phyloP scores from a whole-genome alignment of 2,797 vertebrate species.

The Rhabdomys pumilio region DNA sequence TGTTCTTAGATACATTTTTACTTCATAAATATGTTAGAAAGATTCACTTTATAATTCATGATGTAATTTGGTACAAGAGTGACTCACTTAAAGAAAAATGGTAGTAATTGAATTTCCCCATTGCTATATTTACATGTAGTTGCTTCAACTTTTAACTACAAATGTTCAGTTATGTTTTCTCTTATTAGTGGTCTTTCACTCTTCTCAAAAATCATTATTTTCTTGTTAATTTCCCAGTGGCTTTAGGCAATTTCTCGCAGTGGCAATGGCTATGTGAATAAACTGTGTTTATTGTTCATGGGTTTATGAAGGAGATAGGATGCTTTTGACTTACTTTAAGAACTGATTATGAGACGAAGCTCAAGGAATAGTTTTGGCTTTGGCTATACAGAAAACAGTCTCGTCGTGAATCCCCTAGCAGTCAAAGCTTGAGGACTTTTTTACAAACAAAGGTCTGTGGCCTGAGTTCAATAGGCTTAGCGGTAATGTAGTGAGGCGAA shows the following conservation, averaged over 20 bases:
- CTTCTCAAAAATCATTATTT: slow-evolving; percentile 87
- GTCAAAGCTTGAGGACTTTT: background rate
- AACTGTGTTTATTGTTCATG: slow-evolving; percentile 82
- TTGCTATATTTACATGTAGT: slow-evolving; percentile 59
- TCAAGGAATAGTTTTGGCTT: slow-evolving; percentile 68
- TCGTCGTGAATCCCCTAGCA: background rate
- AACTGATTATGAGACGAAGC: slow-evolving; percentile 72
- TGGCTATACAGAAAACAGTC: slow-evolving; percentile 32
- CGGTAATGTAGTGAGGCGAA: background rate
- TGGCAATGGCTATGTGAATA: slow-evolving; percentile 81
- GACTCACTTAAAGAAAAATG: slow-evolving; percentile 51
- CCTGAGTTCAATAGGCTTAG: background rate
- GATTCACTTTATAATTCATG: background rate
- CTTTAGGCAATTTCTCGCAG: slow-evolving; percentile 85
- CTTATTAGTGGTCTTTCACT: slow-evolving; percentile 85
- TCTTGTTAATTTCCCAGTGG: slow-evolving; percentile 88
- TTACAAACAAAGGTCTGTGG: background rate
- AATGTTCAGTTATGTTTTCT: slow-evolving; percentile 82
- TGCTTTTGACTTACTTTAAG: slow-evolving; percentile 81
- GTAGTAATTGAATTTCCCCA: slow-evolving; percentile 35
- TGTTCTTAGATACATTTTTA: slow-evolving; percentile 1
- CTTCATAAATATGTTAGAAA: slow-evolving; percentile 18
- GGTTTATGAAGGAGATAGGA: slow-evolving; percentile 80
- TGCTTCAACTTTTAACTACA: slow-evolving; percentile 84
- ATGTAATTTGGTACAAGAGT: background rate